Conservation (phyloP, 2,113 vertebrate species). For the Morone chrysops region DNA sequence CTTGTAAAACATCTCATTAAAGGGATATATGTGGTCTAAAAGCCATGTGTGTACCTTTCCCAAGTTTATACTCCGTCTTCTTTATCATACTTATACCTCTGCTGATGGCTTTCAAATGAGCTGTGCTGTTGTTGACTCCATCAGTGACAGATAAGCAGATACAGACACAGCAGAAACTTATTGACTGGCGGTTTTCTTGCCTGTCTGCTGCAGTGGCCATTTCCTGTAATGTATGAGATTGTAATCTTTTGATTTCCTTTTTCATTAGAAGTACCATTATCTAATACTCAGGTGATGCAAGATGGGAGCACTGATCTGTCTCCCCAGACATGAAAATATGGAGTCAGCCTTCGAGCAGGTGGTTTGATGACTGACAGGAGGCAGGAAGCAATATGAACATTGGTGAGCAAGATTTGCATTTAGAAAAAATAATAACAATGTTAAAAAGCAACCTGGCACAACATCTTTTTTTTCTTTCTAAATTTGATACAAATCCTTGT, state of each 20-base stretch:
- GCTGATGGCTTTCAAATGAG: slow-evolving; percentile 23
- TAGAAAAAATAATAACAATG: neutral
- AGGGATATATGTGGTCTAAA: neutral
- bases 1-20: neutral
- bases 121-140: slow-evolving; percentile 13
- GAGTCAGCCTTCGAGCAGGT: neutral
- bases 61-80: neutral
- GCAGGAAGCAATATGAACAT: neutral
- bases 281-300: slow-evolving; percentile 21
- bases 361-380: slow-evolving; percentile 8
- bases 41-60: neutral
- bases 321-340: neutral
- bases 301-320: slow-evolving; percentile 26
- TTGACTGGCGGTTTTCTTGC: slow-evolving; percentile 21
- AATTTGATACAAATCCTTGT: too few relatives aligned
- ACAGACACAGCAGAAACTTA: slow-evolving; percentile 21
- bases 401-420: neutral
- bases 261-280: slow-evolving; percentile 38
- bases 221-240: slow-evolving; percentile 62
- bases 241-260: slow-evolving; percentile 74
- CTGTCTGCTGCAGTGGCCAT: slow-evolving; percentile 29
- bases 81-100: slow-evolving; percentile 29
- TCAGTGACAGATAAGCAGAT: slow-evolving; percentile 46
- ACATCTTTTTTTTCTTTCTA: too few relatives aligned
- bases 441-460: neutral